These are phyloP conservation scores for Callithrix jacchus DNA, from an alignment of 2,113 vertebrate genomes.

Conservation along the genomic window DNA sequence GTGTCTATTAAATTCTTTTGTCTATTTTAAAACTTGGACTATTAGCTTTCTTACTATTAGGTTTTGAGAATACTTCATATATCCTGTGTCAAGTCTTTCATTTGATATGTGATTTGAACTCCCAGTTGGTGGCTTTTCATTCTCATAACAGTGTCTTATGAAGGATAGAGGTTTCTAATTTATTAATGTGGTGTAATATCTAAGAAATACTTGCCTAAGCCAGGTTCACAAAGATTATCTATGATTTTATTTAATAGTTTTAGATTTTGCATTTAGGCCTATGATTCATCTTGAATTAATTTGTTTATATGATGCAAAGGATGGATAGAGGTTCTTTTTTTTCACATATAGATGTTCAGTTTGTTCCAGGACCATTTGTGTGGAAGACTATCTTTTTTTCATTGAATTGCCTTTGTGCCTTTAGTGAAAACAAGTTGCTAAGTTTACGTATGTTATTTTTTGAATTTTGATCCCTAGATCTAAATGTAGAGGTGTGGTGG, in stretches of 20 bases:
- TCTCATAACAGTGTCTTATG: neutral
- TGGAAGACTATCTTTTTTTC: conserved; percentile 9
- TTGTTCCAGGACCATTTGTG: neutral
- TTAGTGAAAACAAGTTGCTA: neutral
- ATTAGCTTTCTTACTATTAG: neutral
- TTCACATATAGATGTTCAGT: neutral
- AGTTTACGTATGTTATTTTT: neutral
- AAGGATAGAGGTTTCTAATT: neutral
- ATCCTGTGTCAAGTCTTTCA: neutral
- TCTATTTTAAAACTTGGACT: neutral
- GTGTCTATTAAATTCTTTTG: neutral
- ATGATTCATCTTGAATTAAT: neutral
- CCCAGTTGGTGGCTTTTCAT: neutral
- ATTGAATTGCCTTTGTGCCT: neutral
- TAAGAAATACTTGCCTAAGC: neutral
- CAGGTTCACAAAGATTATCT: neutral
- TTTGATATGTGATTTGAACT: neutral
- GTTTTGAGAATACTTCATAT: neutral
- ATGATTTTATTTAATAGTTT: conserved; percentile 12
- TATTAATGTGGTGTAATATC: neutral
- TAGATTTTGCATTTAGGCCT: neutral
- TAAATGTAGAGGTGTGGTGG: neutral
- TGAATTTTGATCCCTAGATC: neutral
- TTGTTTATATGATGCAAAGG: neutral
- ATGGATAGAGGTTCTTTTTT: neutral